A percentile compares a stretch with the other conserved stretches of the same genome.
Conservation (phyloP, 2,888 invertebrate species). For the Cyclophora albipunctata region DNA sequence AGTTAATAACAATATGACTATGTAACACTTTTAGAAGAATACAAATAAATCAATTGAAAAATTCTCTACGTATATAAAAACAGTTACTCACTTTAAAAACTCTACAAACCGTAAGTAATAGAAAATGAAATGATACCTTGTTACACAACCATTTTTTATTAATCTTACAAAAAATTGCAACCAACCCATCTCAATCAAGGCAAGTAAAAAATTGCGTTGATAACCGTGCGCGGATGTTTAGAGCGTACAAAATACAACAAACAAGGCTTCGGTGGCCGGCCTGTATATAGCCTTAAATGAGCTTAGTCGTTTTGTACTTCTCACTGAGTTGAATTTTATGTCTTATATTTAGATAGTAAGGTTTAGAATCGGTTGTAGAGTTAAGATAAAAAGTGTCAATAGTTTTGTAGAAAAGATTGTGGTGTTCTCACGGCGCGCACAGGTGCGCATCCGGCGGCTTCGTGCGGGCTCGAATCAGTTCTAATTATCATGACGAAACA, state of each 20-base stretch:
- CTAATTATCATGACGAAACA: conserved; percentile 48
- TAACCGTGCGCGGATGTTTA: conserved; percentile 62
- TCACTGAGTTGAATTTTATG: conserved; percentile 1
- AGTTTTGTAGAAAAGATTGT: conserved; percentile 36
- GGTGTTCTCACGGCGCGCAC: conserved; percentile 64
- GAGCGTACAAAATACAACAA: conserved; percentile 69
- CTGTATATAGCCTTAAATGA: conserved; percentile 47
- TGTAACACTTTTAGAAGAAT: too few relatives aligned
- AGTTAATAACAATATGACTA: too few relatives aligned
- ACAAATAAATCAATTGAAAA: too few relatives aligned
- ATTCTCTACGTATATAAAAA: too few relatives aligned
- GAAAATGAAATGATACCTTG: too few relatives aligned
- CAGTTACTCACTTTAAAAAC: too few relatives aligned
- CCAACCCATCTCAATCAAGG: too few relatives aligned
- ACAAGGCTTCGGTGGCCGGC: conserved; percentile 32
- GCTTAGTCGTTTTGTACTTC: conserved; percentile 17
- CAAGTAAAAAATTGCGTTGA: conserved; percentile 22
- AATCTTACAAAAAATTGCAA: too few relatives aligned
- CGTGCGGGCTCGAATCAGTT: conserved; percentile 47
- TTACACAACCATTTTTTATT: too few relatives aligned
- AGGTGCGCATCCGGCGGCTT: conserved; percentile 73
- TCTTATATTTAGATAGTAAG: conserved; percentile 13
- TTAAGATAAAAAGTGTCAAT: conserved; percentile 20
- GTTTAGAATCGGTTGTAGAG: conserved; percentile 13
- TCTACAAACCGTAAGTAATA: too few relatives aligned